Evolutionary conservation across 1,140 invertebrate species (phyloP), one percentile per base, ranked within the genome.

Genomic region (Drosophila pruinosa): DNA sequence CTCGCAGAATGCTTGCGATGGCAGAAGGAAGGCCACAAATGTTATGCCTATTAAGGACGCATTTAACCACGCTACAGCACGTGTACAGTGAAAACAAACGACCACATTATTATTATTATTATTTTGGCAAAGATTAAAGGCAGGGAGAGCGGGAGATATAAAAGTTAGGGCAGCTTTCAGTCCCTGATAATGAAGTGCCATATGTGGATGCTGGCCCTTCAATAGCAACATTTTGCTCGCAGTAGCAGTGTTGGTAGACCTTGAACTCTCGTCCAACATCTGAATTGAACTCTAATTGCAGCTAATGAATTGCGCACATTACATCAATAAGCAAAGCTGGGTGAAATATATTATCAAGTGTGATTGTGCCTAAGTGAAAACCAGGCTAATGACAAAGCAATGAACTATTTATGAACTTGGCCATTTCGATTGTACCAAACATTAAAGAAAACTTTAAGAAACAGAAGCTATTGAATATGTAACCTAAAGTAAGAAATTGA

Each of bases 211-310:
- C 14, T 1, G 24, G 17, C 26, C 28, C 43, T 52, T 69, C 57
- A 7, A 57, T 12, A 15, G 26, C 34, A 53, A 26, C 59, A 45
- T 54, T 58, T 28, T 64, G 2, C 19, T 43, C 43, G n/a, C n/a
- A 12, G 12, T 28, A 45, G 14, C 22, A 41, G 28, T 6, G 43
- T 74, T 59, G 38, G 36, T 41, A 61, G 70, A 68, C 67, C 75
- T 75, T 78, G 79, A 83, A 83, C 75, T 63, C 50, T 38, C 34
- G n/a, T 4, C 41, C 50, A 45, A 41, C 31, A 21, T 43, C 36
- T 83, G 75, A 85, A 83, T 83, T 69, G 79, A 83, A 85, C 80
- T 83, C 65, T 85, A 83, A 85, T 79, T 85, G 75, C 72, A 79
- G 71, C 74, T 79, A 79, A 83, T 79, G 75, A 83, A 83, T 85